A percentile compares a stretch with the other conserved stretches of the same genome.
Evolutionary conservation across 2,113 vertebrate genomes (phyloP).

Genomic region (Pangasianodon hypophthalmus): DNA sequence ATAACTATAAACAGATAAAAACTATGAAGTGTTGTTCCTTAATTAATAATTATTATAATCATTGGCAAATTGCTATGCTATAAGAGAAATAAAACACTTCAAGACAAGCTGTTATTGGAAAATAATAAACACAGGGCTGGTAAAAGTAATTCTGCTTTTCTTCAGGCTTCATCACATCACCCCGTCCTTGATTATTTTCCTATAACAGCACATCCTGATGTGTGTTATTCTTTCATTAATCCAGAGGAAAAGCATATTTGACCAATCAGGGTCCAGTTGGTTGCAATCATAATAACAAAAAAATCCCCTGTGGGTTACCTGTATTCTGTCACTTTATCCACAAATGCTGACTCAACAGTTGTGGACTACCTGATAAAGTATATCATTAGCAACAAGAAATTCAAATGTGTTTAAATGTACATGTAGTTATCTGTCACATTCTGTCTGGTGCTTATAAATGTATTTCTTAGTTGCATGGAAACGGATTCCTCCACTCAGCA

Average conservation of each 20-base stretch:
- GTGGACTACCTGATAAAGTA: not conserved
- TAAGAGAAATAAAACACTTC: not conserved
- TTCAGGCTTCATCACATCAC: not conserved
- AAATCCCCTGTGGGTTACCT: not conserved
- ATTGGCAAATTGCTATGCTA: not conserved
- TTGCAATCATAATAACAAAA: not conserved
- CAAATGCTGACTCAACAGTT: conserved; percentile 4
- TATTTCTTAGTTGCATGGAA: conserved; percentile 8
- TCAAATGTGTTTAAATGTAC: not conserved
- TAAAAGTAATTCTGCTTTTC: not conserved
- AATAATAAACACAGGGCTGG: not conserved
- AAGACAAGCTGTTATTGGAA: too few species aligned
- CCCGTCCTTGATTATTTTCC: not conserved
- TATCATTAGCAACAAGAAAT: not conserved
- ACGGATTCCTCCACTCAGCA: not conserved
- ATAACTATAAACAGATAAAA: not conserved
- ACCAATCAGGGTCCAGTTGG: not conserved
- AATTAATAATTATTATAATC: not conserved
- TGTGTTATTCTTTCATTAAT: not conserved
- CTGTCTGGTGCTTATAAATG: not conserved
- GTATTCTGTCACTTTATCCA: not conserved
- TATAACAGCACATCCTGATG: not conserved
- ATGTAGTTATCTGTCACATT: not conserved
- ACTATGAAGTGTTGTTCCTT: not conserved
- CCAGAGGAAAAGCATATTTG: not conserved